phyloP scores from a whole-genome alignment of 2,888 invertebrate genomes.

The Pyrrhia umbra region DNA sequence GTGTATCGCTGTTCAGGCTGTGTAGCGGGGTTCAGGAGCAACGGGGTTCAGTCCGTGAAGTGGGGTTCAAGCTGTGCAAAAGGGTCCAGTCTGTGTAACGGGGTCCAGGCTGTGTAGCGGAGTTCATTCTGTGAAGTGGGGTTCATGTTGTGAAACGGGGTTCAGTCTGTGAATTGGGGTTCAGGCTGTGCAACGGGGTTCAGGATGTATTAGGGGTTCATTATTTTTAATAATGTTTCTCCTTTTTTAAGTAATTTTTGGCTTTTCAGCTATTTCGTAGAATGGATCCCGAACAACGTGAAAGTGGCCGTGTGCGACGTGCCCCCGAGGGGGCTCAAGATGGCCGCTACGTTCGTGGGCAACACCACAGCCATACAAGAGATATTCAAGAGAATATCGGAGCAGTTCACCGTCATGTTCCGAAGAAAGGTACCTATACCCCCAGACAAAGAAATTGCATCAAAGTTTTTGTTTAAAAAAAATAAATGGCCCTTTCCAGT shows the following conservation, averaged over 20 bases:
- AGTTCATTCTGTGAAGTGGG: background rate
- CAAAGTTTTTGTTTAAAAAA: too few relatives aligned
- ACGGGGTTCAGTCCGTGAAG: too few relatives aligned
- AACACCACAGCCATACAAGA: conserved; percentile 97
- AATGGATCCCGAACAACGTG: conserved; percentile 97
- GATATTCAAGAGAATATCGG: conserved; percentile 95
- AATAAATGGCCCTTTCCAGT: too few relatives aligned
- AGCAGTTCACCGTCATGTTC: conserved; percentile 97
- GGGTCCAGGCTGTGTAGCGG: too few relatives aligned
- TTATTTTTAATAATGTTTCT: background rate
- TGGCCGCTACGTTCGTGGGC: conserved; percentile 97
- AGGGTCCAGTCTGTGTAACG: background rate
- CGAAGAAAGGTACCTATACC: conserved; percentile 92
- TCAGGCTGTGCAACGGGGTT: too few relatives aligned
- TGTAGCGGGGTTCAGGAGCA: background rate
- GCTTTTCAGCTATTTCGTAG: conserved; percentile 92
- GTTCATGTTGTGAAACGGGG: too few relatives aligned
- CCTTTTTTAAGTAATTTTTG: background rate
- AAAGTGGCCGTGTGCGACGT: conserved; percentile 97
- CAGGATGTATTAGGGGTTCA: too few relatives aligned
- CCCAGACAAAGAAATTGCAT: too few relatives aligned
- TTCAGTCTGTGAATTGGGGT: too few relatives aligned
- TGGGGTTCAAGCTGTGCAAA: too few relatives aligned
- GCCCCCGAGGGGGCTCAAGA: conserved; percentile 96
- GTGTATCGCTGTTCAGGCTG: too few relatives aligned